phyloP scores from a whole-genome alignment of 2,888 invertebrate genomes.

The Acanthosepion pharaonis region DNA sequence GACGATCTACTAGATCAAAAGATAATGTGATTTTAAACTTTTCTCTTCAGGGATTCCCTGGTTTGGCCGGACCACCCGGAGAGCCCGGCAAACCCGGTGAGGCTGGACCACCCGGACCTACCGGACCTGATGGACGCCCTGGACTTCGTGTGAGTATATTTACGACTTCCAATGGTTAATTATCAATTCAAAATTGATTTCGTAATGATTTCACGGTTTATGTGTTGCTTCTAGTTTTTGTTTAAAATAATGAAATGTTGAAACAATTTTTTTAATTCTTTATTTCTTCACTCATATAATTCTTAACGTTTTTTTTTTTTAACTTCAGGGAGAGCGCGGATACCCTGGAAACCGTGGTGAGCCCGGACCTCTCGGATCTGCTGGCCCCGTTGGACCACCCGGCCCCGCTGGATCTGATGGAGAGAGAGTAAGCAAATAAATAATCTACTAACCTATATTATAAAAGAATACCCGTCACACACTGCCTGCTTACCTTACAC shows the following conservation, averaged over 20 bases:
- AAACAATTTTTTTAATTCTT: neutral
- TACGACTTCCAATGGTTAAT: neutral
- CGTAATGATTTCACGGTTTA: no score
- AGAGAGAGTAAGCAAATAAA: conserved; percentile 57
- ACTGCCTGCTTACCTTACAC: no score
- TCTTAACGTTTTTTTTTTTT: neutral
- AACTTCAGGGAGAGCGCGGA: conserved; percentile 64
- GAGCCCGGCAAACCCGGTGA: conserved; percentile 59
- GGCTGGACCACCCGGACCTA: conserved; percentile 52
- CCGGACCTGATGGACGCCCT: conserved; percentile 35
- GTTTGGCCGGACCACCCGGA: conserved; percentile 77
- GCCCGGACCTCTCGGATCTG: conserved; percentile 61
- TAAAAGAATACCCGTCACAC: no score
- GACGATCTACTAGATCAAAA: no score
- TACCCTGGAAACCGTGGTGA: conserved; percentile 65
- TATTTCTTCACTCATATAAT: neutral
- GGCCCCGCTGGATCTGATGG: conserved; percentile 64
- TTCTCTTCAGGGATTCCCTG: conserved; percentile 53
- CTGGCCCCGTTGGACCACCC: conserved; percentile 59
- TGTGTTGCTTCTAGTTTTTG: neutral
- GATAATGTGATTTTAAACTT: neutral
- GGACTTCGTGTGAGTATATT: neutral
- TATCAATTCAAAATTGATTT: no score
- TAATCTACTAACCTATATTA: no score
- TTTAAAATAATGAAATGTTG: no score